phyloP scores from a whole-genome alignment of 2,888 invertebrate genomes.

The Stramonita haemastoma region DNA sequence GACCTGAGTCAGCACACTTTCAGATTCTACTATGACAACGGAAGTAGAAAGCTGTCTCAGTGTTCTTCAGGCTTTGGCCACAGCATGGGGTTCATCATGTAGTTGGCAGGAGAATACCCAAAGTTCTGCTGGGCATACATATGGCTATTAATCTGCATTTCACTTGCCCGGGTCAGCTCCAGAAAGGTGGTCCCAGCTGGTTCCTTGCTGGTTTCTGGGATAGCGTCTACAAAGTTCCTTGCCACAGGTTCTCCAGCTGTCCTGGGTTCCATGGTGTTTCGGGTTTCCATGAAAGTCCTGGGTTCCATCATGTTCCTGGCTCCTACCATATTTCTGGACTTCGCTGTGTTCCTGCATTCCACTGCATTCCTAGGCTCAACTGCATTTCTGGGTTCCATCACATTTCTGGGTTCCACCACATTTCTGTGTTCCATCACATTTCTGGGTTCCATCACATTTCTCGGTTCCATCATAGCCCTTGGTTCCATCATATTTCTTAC shows the following conservation, averaged over 20 bases:
- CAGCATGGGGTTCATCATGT: conserved; percentile 11
- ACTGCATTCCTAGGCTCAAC: background rate
- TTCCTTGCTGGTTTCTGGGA: background rate
- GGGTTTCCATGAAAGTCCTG: background rate
- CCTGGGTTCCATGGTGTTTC: background rate
- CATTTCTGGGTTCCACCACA: background rate
- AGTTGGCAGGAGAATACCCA: conserved; percentile 10
- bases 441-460: background rate
- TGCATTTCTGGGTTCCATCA: background rate
- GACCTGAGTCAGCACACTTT: no score
- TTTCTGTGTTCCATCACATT: background rate
- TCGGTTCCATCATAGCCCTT: background rate
- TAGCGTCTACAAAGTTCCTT: background rate
- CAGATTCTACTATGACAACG: no score
- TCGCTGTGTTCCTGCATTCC: background rate
- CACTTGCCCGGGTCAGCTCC: background rate
- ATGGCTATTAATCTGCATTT: background rate
- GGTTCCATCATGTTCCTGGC: background rate
- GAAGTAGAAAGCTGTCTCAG: background rate
- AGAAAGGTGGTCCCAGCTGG: background rate
- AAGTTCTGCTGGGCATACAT: conserved; percentile 15
- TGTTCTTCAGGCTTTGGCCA: conserved; percentile 18
- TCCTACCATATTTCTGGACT: background rate
- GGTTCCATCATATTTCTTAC: background rate
- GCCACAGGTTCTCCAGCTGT: background rate